Evolutionary conservation across 2,113 vertebrate species (phyloP), one percentile per base, ranked within the genome.

Genomic region (Egretta garzetta): DNA sequence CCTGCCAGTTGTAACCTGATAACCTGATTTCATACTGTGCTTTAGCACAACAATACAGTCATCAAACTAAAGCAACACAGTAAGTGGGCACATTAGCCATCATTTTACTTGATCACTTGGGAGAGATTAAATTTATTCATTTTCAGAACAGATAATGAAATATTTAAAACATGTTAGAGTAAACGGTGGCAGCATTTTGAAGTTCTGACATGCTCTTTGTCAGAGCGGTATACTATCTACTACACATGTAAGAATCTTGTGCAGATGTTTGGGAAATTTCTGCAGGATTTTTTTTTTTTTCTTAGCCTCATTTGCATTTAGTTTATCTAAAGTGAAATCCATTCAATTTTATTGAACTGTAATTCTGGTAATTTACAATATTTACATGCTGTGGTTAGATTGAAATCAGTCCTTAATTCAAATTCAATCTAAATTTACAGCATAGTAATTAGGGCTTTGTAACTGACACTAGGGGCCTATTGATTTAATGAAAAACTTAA

Each of bases 401-500:
- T 98, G 98, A 98, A 98, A 98, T 98, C 98, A 98, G 97, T 98
- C 97, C 98, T 98, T 98, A 98, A 98, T 98, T 98, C 98, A 98
- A 98, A 98, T 98, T 98, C 98, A 98, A 98, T 98, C 98, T 98
- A 98, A 99, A 98, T 98, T 98, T 98, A 98, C 98, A 98, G 97
- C 98, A 98, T 98, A 98, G 98, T 98, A 99, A 99, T 99, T 98
- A 99, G 98, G 98, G 97, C 98, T 98, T 98, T 98, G 98, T 98
- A 98, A 98, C 97, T 98, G 98, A 98, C 98, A 98, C 98, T 96
- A 83, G 98, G 98, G 98, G 98, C 98, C 98, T 98, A 98, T 99
- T 98, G 98, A 98, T 98, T 99, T 98, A 98, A 99, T 99, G 98
- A 98, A 98, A 98, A 98, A 98, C 97, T 97, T 98, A 98, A 98